Evolutionary conservation across 2,888 invertebrate genomes (phyloP).

Genomic region (Strigamia transsilvanica): DNA sequence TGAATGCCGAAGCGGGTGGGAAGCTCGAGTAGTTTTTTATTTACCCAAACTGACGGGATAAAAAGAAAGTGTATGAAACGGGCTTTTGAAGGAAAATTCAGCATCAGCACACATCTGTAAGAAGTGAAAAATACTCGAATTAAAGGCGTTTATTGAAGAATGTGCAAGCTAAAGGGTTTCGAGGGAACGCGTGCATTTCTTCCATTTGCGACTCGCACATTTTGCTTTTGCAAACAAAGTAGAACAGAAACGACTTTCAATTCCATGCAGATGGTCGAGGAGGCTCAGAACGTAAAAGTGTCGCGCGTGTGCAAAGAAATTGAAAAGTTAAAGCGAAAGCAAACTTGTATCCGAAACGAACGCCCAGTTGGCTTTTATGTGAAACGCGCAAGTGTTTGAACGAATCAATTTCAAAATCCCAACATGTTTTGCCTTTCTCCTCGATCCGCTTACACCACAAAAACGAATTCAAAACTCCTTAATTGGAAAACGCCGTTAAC

Average conservation of each 20-base stretch:
- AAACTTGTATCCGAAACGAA: constrained; percentile 14
- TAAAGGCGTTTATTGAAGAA: constrained; percentile 3
- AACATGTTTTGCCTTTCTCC: constrained; percentile 10
- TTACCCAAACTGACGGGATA: neutral
- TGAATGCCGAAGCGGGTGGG: no score
- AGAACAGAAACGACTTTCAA: constrained; percentile 39
- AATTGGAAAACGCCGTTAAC: neutral
- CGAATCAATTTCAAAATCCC: constrained; percentile 16
- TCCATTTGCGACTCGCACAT: neutral
- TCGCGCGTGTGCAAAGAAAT: constrained; percentile 27
- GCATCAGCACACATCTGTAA: neutral
- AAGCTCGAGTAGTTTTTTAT: neutral
- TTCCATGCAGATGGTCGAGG: constrained; percentile 28
- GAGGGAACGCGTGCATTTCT: neutral
- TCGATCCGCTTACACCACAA: neutral
- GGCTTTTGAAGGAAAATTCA: neutral
- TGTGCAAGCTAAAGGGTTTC: neutral
- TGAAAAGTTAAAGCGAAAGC: constrained; percentile 37
- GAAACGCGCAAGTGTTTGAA: constrained; percentile 31
- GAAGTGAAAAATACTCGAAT: constrained; percentile 8
- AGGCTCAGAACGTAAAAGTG: constrained; percentile 3
- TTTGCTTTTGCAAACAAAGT: constrained; percentile 40
- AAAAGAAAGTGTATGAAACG: neutral
- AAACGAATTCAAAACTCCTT: neutral
- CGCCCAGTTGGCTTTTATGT: constrained; percentile 38